Percentiles rank a stretch among this genome's conserved stretches.
phyloP scores from a whole-genome alignment of 92 coral and sea anemone species.

The Paramuricea clavata region DNA sequence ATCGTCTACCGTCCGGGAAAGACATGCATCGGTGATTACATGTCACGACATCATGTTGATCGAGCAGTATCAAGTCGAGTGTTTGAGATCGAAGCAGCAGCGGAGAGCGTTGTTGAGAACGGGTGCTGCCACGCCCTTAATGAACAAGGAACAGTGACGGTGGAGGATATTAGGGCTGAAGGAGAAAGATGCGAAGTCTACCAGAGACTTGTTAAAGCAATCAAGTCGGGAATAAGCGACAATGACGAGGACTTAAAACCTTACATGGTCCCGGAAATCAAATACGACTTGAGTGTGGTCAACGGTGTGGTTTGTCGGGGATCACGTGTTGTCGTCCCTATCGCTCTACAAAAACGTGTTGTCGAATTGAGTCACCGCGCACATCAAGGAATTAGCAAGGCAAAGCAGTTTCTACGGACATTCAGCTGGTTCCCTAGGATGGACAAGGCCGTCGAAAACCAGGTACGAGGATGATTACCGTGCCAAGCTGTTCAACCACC shows the following conservation, averaged over 20 bases:
- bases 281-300: conserved; percentile 7
- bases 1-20: conserved; percentile 3
- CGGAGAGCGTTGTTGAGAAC: not conserved
- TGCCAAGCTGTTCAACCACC: conserved; percentile 16
- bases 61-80: not conserved
- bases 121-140: not conserved
- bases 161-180: not conserved
- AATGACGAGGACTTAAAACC: not conserved
- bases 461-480: not conserved
- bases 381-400: conserved; percentile 25
- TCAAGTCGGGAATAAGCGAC: not conserved
- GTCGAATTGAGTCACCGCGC: conserved; percentile 18
- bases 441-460: not conserved
- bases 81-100: conserved; percentile 4
- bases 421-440: conserved; percentile 15
- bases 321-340: conserved; percentile 17
- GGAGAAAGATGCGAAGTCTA: not conserved
- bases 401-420: not conserved
- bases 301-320: conserved; percentile 9
- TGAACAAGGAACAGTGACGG: not conserved
- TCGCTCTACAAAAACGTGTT: conserved; percentile 13
- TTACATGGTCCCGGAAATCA: conserved; percentile 1
- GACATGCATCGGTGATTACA: conserved; percentile 1
- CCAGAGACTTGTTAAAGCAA: not conserved
- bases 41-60: not conserved